A percentile compares a stretch with the other conserved stretches of the same genome.
Conservation (phyloP, 2,888 invertebrate species). For the Ormyrus nitidulus region DNA sequence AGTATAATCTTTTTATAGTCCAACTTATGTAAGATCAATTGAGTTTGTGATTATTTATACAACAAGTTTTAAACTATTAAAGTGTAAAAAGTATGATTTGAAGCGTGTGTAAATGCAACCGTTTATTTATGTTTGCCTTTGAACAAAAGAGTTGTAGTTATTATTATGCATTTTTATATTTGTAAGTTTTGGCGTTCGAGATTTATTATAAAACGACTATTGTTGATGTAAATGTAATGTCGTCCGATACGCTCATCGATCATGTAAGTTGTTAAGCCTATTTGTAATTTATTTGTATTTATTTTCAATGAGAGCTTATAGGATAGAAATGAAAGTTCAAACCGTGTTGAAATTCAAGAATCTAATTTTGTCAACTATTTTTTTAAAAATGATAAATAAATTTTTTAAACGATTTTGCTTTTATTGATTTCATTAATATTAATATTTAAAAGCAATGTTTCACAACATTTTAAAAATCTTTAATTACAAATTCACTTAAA, state of each 20-base stretch:
- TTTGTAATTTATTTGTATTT: constrained; percentile 60
- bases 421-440: background rate
- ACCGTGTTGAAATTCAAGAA: constrained; percentile 51
- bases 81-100: constrained; percentile 1
- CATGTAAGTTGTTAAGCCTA: constrained; percentile 42
- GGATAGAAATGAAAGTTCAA: constrained; percentile 46
- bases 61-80: constrained; percentile 20
- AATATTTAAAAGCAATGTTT: too few relatives aligned
- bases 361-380: constrained; percentile 56
- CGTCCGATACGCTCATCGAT: constrained; percentile 12
- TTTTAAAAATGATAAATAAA: constrained; percentile 54
- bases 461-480: too few relatives aligned
- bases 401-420: constrained; percentile 22
- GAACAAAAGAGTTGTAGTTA: constrained; percentile 47
- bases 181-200: constrained; percentile 38
- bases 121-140: constrained; percentile 41
- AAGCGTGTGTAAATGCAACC: constrained; percentile 11
- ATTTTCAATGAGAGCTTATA: constrained; percentile 59
- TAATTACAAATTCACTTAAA: too few relatives aligned
- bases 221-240: constrained; percentile 35
- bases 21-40: constrained; percentile 21
- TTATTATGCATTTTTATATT: constrained; percentile 48
- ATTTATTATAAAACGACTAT: constrained; percentile 15
- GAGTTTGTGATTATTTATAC: constrained; percentile 39
- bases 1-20: constrained; percentile 18